These are phyloP conservation scores for Otus sunia DNA, from an alignment of 2,113 vertebrate species.

Conservation along the genomic window DNA sequence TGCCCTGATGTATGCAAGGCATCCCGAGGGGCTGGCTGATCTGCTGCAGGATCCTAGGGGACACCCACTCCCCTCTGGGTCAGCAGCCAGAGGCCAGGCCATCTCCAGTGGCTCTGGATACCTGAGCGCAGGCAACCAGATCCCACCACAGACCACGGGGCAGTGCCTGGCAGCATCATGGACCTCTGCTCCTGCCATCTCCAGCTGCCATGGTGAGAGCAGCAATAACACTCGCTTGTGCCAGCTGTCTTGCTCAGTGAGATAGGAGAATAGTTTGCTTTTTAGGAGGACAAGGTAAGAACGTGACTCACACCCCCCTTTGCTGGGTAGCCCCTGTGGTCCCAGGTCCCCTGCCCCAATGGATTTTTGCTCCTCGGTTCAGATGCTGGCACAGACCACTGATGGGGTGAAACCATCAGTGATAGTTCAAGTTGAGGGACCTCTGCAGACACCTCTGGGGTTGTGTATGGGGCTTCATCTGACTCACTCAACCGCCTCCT, in stretches of 20 bases:
- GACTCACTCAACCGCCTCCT: not conserved
- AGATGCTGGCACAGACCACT: not conserved
- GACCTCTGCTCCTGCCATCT: not conserved
- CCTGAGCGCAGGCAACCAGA: not conserved
- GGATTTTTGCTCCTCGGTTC: not conserved
- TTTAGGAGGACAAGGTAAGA: not conserved
- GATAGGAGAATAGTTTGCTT: not conserved
- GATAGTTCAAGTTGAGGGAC: not conserved
- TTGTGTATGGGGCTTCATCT: not conserved
- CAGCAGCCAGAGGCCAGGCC: not conserved
- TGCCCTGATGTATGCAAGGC: not conserved
- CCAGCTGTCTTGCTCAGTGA: not conserved
- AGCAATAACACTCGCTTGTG: not conserved
- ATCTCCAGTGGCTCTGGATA: not conserved
- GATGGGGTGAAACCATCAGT: not conserved
- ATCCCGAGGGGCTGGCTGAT: not conserved
- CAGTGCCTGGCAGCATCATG: not conserved
- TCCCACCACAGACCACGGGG: not conserved
- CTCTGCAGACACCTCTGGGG: not conserved
- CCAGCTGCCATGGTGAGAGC: not conserved
- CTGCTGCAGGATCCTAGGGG: not conserved
- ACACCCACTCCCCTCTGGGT: rapidly evolving
- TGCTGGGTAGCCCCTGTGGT: not conserved
- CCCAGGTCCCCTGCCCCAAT: rapidly evolving
- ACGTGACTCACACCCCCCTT: not conserved